Conservation (phyloP, 2,113 vertebrate species). For the Tympanuchus pallidicinctus region DNA sequence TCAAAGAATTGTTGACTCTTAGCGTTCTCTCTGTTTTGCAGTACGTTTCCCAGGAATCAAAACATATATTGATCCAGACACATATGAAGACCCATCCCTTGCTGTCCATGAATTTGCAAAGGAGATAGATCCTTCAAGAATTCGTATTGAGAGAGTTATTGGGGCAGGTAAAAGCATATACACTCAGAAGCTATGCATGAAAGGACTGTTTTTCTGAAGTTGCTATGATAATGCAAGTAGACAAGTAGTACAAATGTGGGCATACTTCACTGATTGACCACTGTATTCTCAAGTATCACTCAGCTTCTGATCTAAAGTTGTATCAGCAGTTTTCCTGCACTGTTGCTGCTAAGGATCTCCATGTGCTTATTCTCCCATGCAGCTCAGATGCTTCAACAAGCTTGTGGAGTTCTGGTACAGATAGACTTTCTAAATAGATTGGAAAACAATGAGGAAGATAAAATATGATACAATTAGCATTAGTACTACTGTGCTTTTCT, state of each 20-base stretch:
- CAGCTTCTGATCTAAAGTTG: not conserved
- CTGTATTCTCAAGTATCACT: not conserved
- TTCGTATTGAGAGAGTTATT: constrained; percentile 96
- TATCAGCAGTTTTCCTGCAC: not conserved
- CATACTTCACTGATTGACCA: not conserved
- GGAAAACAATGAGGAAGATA: not conserved
- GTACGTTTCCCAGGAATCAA: constrained; percentile 90
- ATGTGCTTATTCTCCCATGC: not conserved
- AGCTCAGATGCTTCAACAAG: not conserved
- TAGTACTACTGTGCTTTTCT: not conserved
- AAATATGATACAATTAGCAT: not conserved
- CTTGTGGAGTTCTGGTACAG: not conserved
- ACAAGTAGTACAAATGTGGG: not conserved
- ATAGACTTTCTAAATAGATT: too few species aligned
- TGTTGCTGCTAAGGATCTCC: not conserved
- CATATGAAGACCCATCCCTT: constrained; percentile 93
- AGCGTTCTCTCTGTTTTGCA: constrained; percentile 65
- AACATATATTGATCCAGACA: constrained; percentile 95
- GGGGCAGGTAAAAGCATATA: constrained; percentile 87
- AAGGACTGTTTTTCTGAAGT: not conserved
- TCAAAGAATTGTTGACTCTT: not conserved
- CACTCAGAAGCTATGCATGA: not conserved
- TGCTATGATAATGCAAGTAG: not conserved
- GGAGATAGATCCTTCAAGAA: constrained; percentile 94
- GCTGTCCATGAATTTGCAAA: constrained; percentile 97